Base-by-base conservation (phyloP, 2,888 invertebrate genomes). In the Suillia variegata region DNA sequence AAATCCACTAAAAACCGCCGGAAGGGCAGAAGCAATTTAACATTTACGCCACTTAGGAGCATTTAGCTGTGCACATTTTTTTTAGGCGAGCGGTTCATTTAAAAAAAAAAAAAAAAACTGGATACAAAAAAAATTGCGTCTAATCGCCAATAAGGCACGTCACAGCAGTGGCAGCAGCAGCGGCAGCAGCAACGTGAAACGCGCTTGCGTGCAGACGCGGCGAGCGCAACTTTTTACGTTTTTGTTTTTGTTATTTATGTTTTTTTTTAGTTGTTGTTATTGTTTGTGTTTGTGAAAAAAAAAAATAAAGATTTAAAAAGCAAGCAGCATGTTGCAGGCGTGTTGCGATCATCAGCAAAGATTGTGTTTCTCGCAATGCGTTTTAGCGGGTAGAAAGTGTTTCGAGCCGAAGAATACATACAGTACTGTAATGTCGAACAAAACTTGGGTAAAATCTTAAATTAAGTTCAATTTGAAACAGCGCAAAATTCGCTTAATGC, bases 41-140 rank as follows among this genome's bases (percentile, higher is more conserved):
- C 63, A 70, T 70, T 70, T 71, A 71, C 71, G 71, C 71, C 71
- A 71, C 70, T 71, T 71, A 70, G 64, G 66, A 68, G 59, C 66
- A 63, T 70, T 71, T 68, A 67, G 64, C 64, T 67, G 63, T 69
- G 69, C 65, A 66, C 20, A 17, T 17, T 31, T 45, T 45, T 45
- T 45, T 13, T 20, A 13, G 4, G n/a, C 38, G 5, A 45, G 18
- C 45, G 17, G 6, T 20, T 13, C 4, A n/a, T 45, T 18, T 45
- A 62, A 62, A 67, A 66, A 64, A 42, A 34, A 56, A 47, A 61
- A 26, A 49, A 52, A 54, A 51, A 56, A 38, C 21, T 24, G 31
- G 49, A 56, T 21, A 51, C 31, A 53, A 50, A 48, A 58, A 56
- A 62, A 59, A 21, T 45, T 17, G 45, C n/a, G n/a, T 18, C 48